phyloP scores from a whole-genome alignment of 2,888 invertebrate genomes.

The Tenthredo notha region DNA sequence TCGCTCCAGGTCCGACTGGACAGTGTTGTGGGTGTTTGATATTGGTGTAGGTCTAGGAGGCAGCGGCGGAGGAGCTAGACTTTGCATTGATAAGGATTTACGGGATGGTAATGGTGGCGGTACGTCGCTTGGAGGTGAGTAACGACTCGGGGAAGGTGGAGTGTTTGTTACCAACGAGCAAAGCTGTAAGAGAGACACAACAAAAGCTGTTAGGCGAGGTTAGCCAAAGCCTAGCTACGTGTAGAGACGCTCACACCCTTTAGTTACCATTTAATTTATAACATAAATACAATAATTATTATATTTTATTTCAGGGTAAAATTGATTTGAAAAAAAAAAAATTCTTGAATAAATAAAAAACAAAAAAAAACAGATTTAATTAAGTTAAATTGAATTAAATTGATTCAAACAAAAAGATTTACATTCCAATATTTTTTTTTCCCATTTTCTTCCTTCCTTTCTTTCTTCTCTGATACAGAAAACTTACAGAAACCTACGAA shows the following conservation, averaged over 20 bases:
- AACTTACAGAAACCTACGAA: neutral
- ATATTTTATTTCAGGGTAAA: neutral
- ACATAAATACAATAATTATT: neutral
- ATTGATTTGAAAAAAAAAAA: neutral
- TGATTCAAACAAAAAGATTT: neutral
- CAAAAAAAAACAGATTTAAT: neutral
- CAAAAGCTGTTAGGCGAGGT: constrained; percentile 73
- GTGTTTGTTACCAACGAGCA: constrained; percentile 78
- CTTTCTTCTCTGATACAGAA: neutral
- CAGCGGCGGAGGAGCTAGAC: constrained; percentile 81
- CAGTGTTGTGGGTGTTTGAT: constrained; percentile 75
- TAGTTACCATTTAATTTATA: constrained; percentile 16
- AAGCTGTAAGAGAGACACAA: constrained; percentile 77
- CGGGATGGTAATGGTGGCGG: constrained; percentile 78
- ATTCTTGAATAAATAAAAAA: neutral
- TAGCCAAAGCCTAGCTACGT: constrained; percentile 65
- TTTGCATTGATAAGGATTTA: constrained; percentile 77
- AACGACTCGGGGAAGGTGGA: constrained; percentile 75
- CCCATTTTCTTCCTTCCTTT: neutral
- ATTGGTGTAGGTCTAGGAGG: constrained; percentile 81
- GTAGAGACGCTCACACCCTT: constrained; percentile 44
- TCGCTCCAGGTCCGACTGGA: constrained; percentile 76
- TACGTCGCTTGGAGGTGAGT: constrained; percentile 73
- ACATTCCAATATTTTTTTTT: neutral
- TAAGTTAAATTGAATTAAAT: neutral